These are phyloP conservation scores for Elysia chlorotica DNA, from an alignment of 1,140 invertebrate genomes.

Conservation along the genomic window DNA sequence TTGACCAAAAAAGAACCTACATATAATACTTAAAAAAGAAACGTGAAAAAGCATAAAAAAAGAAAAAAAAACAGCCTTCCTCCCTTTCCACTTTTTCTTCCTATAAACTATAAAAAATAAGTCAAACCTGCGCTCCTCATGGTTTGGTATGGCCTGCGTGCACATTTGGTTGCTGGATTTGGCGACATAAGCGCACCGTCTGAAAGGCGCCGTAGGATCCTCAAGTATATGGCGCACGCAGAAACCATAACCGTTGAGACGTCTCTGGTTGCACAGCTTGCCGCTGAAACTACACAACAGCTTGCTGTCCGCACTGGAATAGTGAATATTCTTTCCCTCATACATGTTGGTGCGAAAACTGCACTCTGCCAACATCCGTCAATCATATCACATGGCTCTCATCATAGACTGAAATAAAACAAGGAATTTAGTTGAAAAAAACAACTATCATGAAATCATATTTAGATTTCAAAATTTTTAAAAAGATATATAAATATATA, in stretches of 20 bases:
- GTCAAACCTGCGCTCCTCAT: conserved; percentile 63
- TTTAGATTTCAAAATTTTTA: too few relatives aligned
- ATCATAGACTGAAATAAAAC: not conserved
- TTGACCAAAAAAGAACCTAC: too few relatives aligned
- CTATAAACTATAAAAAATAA: too few relatives aligned
- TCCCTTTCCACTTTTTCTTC: too few relatives aligned
- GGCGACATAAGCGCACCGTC: conserved; percentile 61
- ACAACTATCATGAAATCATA: too few relatives aligned
- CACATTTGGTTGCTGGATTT: conserved; percentile 63
- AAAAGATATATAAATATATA: too few relatives aligned
- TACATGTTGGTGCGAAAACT: conserved; percentile 63
- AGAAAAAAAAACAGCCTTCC: too few relatives aligned
- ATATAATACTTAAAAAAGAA: too few relatives aligned
- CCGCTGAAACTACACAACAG: conserved; percentile 65
- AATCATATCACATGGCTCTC: not conserved
- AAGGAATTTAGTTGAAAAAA: too few relatives aligned
- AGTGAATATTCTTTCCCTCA: conserved; percentile 67
- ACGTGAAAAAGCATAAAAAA: too few relatives aligned
- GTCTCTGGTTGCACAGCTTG: conserved; percentile 65
- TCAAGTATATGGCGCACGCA: conserved; percentile 65
- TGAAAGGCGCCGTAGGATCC: conserved; percentile 61
- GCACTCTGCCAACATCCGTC: conserved; percentile 4
- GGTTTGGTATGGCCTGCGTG: conserved; percentile 63
- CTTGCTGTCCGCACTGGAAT: conserved; percentile 64
- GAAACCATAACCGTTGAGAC: conserved; percentile 66